Evolutionary conservation across 2,797 vertebrate genomes (phyloP).

Genomic region (Nyctibius grandis): DNA sequence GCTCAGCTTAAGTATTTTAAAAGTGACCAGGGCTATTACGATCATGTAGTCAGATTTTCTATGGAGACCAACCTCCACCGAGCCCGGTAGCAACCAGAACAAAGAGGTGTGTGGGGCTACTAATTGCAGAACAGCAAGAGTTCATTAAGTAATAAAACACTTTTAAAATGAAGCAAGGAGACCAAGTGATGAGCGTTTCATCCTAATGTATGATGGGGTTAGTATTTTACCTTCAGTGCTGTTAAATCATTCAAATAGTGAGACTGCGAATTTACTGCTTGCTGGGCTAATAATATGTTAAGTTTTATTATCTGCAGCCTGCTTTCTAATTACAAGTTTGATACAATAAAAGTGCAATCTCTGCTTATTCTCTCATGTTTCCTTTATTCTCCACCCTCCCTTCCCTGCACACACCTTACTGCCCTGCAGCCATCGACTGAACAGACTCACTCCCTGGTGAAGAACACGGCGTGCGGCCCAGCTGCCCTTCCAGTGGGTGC

Average conservation of each 20-base stretch:
- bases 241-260: not conserved
- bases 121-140: constrained; percentile 3
- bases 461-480: not conserved
- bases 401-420: not conserved
- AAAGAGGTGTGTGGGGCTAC: not conserved
- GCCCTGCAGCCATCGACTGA: rapidly evolving
- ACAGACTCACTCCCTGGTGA: not conserved
- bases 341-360: not conserved
- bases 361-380: not conserved
- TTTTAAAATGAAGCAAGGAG: not conserved
- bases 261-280: not conserved
- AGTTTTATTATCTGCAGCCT: not conserved
- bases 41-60: not conserved
- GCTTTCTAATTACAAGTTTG: not conserved
- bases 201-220: not conserved
- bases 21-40: not conserved
- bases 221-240: not conserved
- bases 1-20: not conserved
- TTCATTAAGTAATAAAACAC: constrained; percentile 28
- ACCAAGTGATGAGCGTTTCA: not conserved
- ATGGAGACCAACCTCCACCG: not conserved
- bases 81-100: not conserved
- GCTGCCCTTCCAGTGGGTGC: rapidly evolving
- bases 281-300: not conserved
- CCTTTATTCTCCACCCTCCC: not conserved